These are phyloP conservation scores for Sebastolobus altivelis DNA, from an alignment of 2,797 vertebrate species.

Conservation along the genomic window DNA sequence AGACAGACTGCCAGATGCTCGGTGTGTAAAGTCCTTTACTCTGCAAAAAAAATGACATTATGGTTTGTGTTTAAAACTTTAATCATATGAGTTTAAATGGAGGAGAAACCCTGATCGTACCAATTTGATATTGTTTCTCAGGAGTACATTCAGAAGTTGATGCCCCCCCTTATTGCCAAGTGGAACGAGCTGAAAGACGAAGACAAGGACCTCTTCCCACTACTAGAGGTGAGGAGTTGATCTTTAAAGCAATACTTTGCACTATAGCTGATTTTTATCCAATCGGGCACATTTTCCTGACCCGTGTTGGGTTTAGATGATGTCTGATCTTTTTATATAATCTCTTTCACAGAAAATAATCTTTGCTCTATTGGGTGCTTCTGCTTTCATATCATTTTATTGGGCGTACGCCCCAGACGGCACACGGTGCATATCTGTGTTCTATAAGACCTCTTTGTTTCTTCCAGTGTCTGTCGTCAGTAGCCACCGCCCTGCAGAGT, in stretches of 20 bases:
- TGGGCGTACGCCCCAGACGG: neutral
- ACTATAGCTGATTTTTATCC: neutral
- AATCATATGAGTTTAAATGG: too few relatives aligned
- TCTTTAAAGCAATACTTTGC: neutral
- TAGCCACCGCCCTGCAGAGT: conserved; percentile 95
- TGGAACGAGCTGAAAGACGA: conserved; percentile 98
- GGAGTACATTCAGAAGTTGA: conserved; percentile 97
- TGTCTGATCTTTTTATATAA: too few relatives aligned
- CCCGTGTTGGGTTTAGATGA: neutral
- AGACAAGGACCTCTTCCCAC: conserved; percentile 95
- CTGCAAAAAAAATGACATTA: too few relatives aligned
- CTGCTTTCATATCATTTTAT: neutral
- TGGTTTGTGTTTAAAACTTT: too few relatives aligned
- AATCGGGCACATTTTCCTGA: neutral
- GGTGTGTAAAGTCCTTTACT: too few relatives aligned
- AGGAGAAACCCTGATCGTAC: neutral
- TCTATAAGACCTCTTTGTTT: neutral
- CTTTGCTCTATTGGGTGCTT: too few relatives aligned
- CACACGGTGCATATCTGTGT: neutral
- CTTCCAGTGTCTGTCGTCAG: conserved; percentile 92
- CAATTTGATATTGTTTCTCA: conserved; percentile 53
- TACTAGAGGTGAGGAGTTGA: conserved; percentile 88
- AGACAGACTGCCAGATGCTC: too few relatives aligned
- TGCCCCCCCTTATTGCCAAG: conserved; percentile 96
- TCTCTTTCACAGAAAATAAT: too few relatives aligned